phyloP scores from a whole-genome alignment of 2,113 vertebrate genomes.

The Formicarius rufipectus region DNA sequence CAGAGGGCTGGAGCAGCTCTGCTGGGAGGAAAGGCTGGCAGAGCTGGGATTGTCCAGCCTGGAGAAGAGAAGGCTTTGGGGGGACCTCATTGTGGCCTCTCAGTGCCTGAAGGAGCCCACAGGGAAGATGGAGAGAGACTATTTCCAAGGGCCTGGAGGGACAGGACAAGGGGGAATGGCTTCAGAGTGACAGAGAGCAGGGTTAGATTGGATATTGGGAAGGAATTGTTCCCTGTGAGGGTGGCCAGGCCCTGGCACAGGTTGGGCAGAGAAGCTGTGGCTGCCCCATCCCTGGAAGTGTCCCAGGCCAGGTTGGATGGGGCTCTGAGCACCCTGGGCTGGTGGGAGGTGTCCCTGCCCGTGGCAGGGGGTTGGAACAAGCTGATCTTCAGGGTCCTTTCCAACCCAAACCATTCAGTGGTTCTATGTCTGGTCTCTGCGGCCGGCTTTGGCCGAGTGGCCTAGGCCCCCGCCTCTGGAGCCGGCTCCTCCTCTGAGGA shows the following conservation, averaged over 20 bases:
- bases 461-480: too few relatives aligned
- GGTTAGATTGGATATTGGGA: accelerated
- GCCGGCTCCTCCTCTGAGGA: too few relatives aligned
- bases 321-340: accelerated
- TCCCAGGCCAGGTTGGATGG: accelerated
- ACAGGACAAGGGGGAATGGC: background rate
- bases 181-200: background rate
- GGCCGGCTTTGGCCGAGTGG: too few relatives aligned
- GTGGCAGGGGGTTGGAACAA: accelerated
- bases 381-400: background rate
- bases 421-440: background rate
- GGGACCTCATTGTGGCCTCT: accelerated
- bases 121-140: background rate
- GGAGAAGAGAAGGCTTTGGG: background rate
- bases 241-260: background rate
- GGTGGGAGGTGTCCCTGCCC: background rate
- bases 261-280: accelerated
- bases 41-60: background rate
- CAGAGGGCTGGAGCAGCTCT: background rate
- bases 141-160: background rate
- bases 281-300: background rate
- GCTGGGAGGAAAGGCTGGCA: background rate
- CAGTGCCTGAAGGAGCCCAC: background rate
- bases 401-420: background rate
- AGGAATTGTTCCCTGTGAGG: background rate